Evolutionary conservation across 1,140 invertebrate species (phyloP).

Genomic region (Hycleus cichorii): DNA sequence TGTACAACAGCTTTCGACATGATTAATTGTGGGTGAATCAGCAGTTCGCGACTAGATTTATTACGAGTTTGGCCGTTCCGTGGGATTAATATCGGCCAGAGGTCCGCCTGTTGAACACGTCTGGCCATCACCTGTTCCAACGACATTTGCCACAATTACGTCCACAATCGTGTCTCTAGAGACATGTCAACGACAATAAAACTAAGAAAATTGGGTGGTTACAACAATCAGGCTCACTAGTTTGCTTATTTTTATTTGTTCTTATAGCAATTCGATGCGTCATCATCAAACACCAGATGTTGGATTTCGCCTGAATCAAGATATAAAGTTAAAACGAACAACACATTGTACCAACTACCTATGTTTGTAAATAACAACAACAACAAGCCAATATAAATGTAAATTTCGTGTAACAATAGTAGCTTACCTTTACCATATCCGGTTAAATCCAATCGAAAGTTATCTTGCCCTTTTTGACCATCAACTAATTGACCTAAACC

Average conservation of each 20-base stretch:
- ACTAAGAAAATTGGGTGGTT: too few relatives aligned
- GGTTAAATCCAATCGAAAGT: conserved; percentile 66
- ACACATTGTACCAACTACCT: conserved; percentile 13
- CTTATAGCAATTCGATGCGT: neutral
- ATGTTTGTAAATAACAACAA: conserved; percentile 12
- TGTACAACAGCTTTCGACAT: conserved; percentile 2
- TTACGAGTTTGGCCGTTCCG: conserved; percentile 17
- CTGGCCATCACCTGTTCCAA: conserved; percentile 17
- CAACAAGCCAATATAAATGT: conserved; percentile 31
- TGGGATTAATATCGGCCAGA: conserved; percentile 19
- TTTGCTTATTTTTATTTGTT: too few relatives aligned
- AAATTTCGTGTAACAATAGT: conserved; percentile 19
- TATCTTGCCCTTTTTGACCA: conserved; percentile 69
- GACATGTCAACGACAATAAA: too few relatives aligned
- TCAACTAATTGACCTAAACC: conserved; percentile 92
- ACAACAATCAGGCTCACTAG: too few relatives aligned
- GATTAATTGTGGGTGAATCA: conserved; percentile 24
- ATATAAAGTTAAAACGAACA: conserved; percentile 24
- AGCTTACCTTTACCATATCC: conserved; percentile 61
- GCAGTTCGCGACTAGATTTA: conserved; percentile 22
- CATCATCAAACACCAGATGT: conserved; percentile 10
- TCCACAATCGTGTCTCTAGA: neutral
- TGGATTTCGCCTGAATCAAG: conserved; percentile 6
- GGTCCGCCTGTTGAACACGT: conserved; percentile 19
- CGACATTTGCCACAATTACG: conserved; percentile 13